These are phyloP conservation scores for Chymomyza procnemis DNA, from an alignment of 2,888 invertebrate species.

Conservation along the genomic window DNA sequence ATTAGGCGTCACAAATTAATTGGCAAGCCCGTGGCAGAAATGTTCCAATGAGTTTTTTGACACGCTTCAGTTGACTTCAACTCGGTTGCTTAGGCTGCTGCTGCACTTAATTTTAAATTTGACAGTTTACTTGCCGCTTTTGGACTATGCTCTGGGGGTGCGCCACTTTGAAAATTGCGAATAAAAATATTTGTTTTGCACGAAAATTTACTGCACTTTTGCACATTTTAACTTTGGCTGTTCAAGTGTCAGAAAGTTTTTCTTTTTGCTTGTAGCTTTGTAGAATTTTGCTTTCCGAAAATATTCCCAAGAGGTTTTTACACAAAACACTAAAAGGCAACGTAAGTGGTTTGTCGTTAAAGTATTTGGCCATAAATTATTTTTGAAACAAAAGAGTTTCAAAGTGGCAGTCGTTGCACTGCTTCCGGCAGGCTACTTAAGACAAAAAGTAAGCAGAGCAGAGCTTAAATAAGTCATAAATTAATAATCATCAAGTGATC, in stretches of 20 bases:
- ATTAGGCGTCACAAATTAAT: conserved; percentile 66
- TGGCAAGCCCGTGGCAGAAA: conserved; percentile 43
- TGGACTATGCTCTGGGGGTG: background rate
- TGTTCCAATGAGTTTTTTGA: background rate
- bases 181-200: conserved; percentile 42
- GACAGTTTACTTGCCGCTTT: background rate
- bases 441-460: background rate
- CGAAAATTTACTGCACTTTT: conserved; percentile 42
- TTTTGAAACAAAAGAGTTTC: conserved; percentile 9
- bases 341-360: conserved; percentile 33
- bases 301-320: background rate
- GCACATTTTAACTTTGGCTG: conserved; percentile 31
- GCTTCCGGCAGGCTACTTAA: background rate
- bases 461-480: background rate
- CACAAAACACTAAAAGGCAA: background rate
- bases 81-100: background rate
- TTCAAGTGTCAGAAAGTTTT: conserved; percentile 53
- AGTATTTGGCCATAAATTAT: conserved; percentile 33
- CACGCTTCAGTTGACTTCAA: conserved; percentile 7
- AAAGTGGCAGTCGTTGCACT: background rate
- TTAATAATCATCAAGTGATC: background rate
- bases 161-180: conserved; percentile 8
- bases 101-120: background rate
- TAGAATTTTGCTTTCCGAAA: background rate
- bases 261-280: conserved; percentile 7